Evolutionary conservation across 2,113 vertebrate genomes (phyloP).

Genomic region (Charadrius vociferus): DNA sequence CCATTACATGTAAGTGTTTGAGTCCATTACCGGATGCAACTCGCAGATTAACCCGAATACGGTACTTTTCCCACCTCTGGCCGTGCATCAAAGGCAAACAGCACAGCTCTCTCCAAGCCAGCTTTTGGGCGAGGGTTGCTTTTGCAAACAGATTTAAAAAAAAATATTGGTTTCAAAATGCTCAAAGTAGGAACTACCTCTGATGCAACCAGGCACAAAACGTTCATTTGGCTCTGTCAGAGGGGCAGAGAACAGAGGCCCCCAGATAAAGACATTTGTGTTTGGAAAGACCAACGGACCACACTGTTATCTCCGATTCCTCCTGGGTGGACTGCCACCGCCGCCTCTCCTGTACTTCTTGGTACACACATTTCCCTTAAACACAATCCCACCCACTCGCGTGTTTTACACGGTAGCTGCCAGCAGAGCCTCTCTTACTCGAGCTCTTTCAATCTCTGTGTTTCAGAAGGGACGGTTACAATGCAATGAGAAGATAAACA

Average conservation of each 20-base stretch:
- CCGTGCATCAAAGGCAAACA: not conserved
- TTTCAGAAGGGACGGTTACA: not conserved
- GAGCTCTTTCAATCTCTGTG: not conserved
- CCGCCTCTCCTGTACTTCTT: not conserved
- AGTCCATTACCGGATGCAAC: not conserved
- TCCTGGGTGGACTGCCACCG: not conserved
- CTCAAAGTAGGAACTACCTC: not conserved
- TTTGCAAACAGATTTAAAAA: not conserved
- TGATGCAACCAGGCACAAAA: not conserved
- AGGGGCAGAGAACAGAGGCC: not conserved
- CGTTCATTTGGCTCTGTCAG: not conserved
- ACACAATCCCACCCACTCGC: not conserved
- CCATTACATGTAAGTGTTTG: rapidly evolving
- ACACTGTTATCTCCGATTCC: not conserved
- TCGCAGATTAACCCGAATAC: rapidly evolving
- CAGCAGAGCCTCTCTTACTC: not conserved
- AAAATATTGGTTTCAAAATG: not conserved
- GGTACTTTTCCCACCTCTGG: not conserved
- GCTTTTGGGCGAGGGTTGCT: not conserved
- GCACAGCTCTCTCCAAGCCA: not conserved
- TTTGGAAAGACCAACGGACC: not conserved
- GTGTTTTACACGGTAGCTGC: not conserved
- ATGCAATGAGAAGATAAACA: constrained; percentile 8
- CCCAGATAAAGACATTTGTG: not conserved
- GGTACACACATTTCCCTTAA: not conserved